Evolutionary conservation across 1,140 invertebrate species (phyloP), one percentile per base, ranked within the genome.

Genomic region (Brachionus plicatilis): DNA sequence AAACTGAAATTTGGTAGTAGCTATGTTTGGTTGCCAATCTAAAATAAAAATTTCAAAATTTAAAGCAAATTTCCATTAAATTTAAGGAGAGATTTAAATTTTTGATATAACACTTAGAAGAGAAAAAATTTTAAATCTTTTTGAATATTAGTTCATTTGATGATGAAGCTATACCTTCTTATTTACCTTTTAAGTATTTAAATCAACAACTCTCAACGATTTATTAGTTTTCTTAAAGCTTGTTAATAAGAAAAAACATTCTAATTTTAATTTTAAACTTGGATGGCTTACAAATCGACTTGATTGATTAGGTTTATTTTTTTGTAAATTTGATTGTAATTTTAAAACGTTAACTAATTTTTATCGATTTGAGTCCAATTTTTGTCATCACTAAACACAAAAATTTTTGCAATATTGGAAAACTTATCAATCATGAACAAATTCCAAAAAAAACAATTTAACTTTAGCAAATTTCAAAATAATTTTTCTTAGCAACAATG

Each of bases 181-280:
- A 68, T 68, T 68, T 68, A 68, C 66, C 66, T 68, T 37, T 68
- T 68, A 68, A 68, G 66, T 60, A 60, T 17, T 60, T 8, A 68
- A 68, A 68, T 68, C 66, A 68, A 68, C 66, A 68, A 68, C 12
- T 68, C 66, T 68, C 33, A 37, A 68, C 29, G 66, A 68, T 33
- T 68, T 68, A 68, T 68, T 68, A 68, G 66, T 41, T 68, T 68
- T 68, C 66, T n/a, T 68, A 11, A 41, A 41, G n/a, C 33, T 68
- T 68, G 66, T 68, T 68, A 68, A 68, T 60, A 60, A 60, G 53
- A 60, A 60, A 60, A 60, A 60, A 20, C n/a, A 20, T 60, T 60
- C 4, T 0, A 47, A 27, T 20, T 50, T n/a, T 50, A 1, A 8
- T 60, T 60, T 60, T 60, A 24, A 60, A 9, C 17, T 20, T 9